Conservation (phyloP, 2,888 invertebrate genomes). For the Coelopa pilipes region DNA sequence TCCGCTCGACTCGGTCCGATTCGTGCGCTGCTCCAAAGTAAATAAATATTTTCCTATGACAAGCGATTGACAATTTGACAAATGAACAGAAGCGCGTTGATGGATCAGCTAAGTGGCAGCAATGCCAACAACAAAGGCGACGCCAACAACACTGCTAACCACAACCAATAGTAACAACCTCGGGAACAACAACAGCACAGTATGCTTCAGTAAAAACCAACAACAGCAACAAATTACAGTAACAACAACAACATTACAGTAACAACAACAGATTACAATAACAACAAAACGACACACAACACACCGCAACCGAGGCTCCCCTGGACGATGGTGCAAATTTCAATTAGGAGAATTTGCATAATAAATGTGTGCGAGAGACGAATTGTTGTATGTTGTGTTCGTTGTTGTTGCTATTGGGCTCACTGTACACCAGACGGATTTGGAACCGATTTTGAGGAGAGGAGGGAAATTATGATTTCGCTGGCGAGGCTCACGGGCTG, state of each 20-base stretch:
- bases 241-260: too few species aligned
- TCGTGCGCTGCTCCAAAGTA: constrained; percentile 6
- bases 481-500: too few species aligned
- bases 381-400: too few species aligned
- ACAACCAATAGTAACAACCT: too few species aligned
- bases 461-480: too few species aligned
- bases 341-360: constrained; percentile 41
- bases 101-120: constrained; percentile 28
- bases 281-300: too few species aligned
- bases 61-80: constrained; percentile 49
- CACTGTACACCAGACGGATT: not conserved
- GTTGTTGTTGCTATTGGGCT: not conserved
- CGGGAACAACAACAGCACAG: too few species aligned
- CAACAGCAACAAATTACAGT: too few species aligned
- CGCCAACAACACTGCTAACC: not conserved
- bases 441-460: too few species aligned
- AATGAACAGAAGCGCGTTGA: constrained; percentile 33
- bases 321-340: constrained; percentile 32
- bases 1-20: not conserved
- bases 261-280: too few species aligned
- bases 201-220: too few species aligned
- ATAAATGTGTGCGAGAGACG: not conserved
- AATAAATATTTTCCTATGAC: constrained; percentile 41
- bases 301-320: not conserved
- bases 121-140: not conserved